phyloP scores from a whole-genome alignment of 2,888 invertebrate species.

The Petrolisthes cinctipes region DNA sequence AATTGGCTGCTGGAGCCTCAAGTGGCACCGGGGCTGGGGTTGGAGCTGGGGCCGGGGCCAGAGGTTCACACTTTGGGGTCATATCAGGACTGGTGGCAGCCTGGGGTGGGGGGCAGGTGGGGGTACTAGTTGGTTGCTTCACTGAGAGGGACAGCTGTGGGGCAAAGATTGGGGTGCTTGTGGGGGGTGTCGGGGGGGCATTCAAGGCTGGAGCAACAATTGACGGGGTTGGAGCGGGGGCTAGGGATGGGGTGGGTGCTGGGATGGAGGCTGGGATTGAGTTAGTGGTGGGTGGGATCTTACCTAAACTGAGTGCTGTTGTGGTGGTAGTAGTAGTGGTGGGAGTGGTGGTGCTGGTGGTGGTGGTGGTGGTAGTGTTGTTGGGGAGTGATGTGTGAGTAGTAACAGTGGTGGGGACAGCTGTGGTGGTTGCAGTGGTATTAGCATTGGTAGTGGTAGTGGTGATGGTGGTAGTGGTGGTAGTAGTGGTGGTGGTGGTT shows the following conservation, averaged over 20 bases:
- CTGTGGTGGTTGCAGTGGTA: not conserved
- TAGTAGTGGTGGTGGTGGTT: not conserved
- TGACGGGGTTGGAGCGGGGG: constrained; percentile 15
- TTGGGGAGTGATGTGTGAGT: not conserved
- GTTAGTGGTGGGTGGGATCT: constrained; percentile 39
- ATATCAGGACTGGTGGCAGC: constrained; percentile 40
- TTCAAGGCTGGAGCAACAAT: not conserved
- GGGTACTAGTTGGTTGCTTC: constrained; percentile 31
- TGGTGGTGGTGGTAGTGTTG: not conserved
- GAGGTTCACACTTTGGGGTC: constrained; percentile 49
- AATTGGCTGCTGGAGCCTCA: constrained; percentile 54
- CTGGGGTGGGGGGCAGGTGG: constrained; percentile 25
- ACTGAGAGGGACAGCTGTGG: constrained; percentile 39
- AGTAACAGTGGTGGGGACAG: not conserved
- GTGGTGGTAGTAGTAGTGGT: constrained; percentile 21
- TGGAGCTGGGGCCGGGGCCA: constrained; percentile 34
- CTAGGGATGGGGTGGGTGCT: constrained; percentile 14
- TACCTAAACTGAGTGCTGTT: constrained; percentile 47
- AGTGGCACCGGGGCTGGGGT: constrained; percentile 33
- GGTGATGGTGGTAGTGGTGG: not conserved
- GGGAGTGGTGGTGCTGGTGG: constrained; percentile 11
- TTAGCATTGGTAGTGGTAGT: not conserved
- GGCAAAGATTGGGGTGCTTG: constrained; percentile 39
- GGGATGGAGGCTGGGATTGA: constrained; percentile 37
- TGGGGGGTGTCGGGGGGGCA: not conserved